Conservation (phyloP, 53 echinoderm and acorn worm genomes). For the Stichopus horrens region DNA sequence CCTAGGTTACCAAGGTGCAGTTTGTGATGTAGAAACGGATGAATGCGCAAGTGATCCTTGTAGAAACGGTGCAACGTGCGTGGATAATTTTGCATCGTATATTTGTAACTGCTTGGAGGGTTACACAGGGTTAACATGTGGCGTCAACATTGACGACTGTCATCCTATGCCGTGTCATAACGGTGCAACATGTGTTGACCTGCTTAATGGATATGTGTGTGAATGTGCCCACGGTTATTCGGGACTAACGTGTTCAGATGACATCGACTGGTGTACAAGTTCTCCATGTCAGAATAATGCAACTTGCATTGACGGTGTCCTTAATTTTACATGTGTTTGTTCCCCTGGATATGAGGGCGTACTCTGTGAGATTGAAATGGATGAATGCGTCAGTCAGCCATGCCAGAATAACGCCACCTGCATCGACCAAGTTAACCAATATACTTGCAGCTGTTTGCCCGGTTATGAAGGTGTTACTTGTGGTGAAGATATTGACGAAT, state of each 20-base stretch:
- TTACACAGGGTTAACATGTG: constrained; percentile 42
- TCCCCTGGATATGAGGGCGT: constrained; percentile 47
- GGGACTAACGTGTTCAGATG: constrained; percentile 37
- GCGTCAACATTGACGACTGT: constrained; percentile 62
- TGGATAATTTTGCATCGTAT: constrained; percentile 22
- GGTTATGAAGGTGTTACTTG: constrained; percentile 50
- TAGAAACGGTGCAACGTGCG: not conserved
- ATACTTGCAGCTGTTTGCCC: constrained; percentile 25
- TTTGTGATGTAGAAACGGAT: not conserved
- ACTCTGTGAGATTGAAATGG: constrained; percentile 45
- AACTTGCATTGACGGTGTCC: constrained; percentile 29
- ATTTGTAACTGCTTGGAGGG: constrained; percentile 53
- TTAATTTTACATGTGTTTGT: constrained; percentile 29
- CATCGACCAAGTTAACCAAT: constrained; percentile 46
- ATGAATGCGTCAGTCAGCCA: constrained; percentile 44
- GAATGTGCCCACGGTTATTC: constrained; percentile 52
- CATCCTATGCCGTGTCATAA: constrained; percentile 49
- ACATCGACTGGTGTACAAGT: constrained; percentile 45
- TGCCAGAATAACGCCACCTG: constrained; percentile 55
- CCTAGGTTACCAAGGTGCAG: constrained; percentile 26
- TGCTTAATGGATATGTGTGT: constrained; percentile 55
- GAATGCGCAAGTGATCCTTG: constrained; percentile 24
- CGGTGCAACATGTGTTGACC: constrained; percentile 53
- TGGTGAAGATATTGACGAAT: constrained; percentile 54
- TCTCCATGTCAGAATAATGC: constrained; percentile 21